Base-by-base conservation (phyloP, 2,888 invertebrate species). In the Teleogryllus oceanicus region DNA sequence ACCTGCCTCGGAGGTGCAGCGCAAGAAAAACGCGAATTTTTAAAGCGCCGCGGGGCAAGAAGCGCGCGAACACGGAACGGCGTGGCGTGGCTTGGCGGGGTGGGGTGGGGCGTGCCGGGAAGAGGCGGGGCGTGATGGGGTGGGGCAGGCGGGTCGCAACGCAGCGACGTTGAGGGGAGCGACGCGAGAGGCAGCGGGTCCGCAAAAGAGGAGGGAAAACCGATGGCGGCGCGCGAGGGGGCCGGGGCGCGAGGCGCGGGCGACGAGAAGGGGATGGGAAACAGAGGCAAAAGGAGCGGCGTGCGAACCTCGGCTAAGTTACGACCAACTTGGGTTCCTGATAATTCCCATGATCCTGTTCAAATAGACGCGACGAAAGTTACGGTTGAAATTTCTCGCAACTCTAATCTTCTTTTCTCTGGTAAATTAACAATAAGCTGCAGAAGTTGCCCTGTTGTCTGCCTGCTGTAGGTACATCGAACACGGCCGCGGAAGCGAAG, bases 311-410 rank as follows among this genome's bases (percentile, higher is more conserved):
- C 62, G 62, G 62, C 62, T 62, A 62, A 62, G 62, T 62, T 62
- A 62, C 62, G 62, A 62, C 62, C 62, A 62, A 62, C 62, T 62
- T 62, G 62, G 62, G 62, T n/a, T n/a, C 62, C 62, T 62, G 62
- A 62, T 62, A 62, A 62, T 62, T 62, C 62, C 62, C 62, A 62
- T 62, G 62, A 62, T 62, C 62, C 62, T 62, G 62, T 62, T 62
- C 62, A 62, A 62, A 62, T 62, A 62, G 62, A 62, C 62, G 62
- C 62, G n/a, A 62, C 62, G 62, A 62, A 62, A 62, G 62, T 62
- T 62, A 62, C 62, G 62, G 62, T 12, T 62, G 62, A 62, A 62
- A 62, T 62, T 62, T 62, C 62, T 62, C 62, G 62, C 62, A 37
- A 37, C 62, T 62, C 62, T 62, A 62, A 62, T 62, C 62, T 62